phyloP scores from a whole-genome alignment of 2,888 invertebrate species.

The Gnatocerus cornutus region DNA sequence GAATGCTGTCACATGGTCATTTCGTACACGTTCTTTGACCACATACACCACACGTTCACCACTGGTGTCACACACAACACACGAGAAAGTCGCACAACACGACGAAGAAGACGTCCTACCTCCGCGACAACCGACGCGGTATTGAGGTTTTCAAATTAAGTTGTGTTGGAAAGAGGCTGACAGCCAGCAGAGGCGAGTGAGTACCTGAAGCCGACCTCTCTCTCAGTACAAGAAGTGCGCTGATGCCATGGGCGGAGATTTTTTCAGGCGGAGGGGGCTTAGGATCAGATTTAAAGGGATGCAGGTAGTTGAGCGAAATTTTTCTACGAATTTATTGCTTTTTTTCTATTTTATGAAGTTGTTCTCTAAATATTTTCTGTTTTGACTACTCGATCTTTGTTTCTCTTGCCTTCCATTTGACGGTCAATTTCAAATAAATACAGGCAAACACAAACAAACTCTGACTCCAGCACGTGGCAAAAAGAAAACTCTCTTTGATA shows the following conservation, averaged over 20 bases:
- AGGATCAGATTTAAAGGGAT: constrained; percentile 1
- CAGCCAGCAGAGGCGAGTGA: constrained; percentile 60
- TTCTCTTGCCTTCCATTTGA: too few relatives aligned
- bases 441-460: too few relatives aligned
- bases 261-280: constrained; percentile 5
- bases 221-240: constrained; percentile 45
- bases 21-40: constrained; percentile 9
- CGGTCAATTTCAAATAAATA: too few relatives aligned
- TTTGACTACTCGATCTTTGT: too few relatives aligned
- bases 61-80: constrained; percentile 36
- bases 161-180: constrained; percentile 68
- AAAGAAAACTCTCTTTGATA: too few relatives aligned
- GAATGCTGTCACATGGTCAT: constrained; percentile 48
- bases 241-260: constrained; percentile 29
- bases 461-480: too few relatives aligned
- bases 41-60: constrained; percentile 28
- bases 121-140: constrained; percentile 59
- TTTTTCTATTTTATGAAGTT: background rate
- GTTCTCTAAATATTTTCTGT: background rate
- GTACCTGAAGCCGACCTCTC: constrained; percentile 57
- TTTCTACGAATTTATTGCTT: background rate
- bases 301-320: background rate
- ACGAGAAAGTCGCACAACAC: constrained; percentile 32
- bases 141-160: constrained; percentile 67
- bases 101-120: constrained; percentile 54